A percentile compares a stretch with the other conserved stretches of the same genome.
These are phyloP conservation scores for Theropithecus gelada DNA, from an alignment of 2,113 vertebrate species.

Conservation along the genomic window DNA sequence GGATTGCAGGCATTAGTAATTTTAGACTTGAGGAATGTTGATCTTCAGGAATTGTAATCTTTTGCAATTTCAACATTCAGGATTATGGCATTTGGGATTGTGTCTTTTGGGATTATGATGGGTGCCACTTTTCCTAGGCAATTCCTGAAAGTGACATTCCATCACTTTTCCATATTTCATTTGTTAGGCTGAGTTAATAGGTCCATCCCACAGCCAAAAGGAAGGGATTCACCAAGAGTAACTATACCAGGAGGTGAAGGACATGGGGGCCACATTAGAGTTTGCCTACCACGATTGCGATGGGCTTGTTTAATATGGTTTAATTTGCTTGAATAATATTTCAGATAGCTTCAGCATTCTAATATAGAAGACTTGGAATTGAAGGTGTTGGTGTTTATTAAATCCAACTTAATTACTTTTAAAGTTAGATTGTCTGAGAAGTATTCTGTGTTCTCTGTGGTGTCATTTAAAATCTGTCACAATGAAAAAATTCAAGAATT, in stretches of 20 bases:
- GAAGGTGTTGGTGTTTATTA: not conserved
- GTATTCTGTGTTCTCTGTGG: not conserved
- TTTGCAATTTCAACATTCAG: not conserved
- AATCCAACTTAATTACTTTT: constrained; percentile 28
- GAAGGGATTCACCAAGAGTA: not conserved
- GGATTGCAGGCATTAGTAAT: not conserved
- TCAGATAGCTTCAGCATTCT: not conserved
- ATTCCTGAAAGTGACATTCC: not conserved
- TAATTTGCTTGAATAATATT: not conserved
- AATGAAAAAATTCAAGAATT: constrained; percentile 16
- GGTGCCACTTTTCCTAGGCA: not conserved
- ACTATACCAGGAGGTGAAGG: not conserved
- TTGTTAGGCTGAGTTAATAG: not conserved
- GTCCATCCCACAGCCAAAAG: not conserved
- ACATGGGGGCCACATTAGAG: not conserved
- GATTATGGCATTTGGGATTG: not conserved
- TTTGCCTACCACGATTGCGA: not conserved
- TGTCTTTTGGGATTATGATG: not conserved
- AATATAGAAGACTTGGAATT: not conserved
- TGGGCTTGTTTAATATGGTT: not conserved
- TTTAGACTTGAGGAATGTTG: not conserved
- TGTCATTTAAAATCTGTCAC: constrained; percentile 47
- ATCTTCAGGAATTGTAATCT: not conserved
- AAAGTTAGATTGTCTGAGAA: not conserved
- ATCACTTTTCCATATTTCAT: not conserved